Conservation (phyloP, 1,140 invertebrate genomes). For the Eupeodes corollae region DNA sequence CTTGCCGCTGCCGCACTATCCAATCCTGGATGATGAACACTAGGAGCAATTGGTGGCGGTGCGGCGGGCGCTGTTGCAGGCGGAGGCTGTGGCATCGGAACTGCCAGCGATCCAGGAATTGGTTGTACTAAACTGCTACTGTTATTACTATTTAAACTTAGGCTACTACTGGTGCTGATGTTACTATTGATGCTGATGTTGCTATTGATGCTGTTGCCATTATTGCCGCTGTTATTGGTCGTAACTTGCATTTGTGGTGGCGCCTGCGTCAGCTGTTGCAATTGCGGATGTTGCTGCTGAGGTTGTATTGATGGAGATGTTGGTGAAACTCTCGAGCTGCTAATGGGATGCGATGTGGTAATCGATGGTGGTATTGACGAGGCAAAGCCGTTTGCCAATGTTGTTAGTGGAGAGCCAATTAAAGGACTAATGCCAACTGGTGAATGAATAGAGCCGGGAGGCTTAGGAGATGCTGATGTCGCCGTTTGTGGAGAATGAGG, state of each 20-base stretch:
- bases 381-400: conserved; percentile 6
- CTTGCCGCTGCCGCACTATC: conserved; percentile 22
- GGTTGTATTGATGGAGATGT: conserved; percentile 10
- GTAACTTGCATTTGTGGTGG: conserved; percentile 4
- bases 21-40: conserved; percentile 18
- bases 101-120: conserved; percentile 11
- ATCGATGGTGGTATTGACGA: conserved; percentile 6
- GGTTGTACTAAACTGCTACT: conserved; percentile 6
- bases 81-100: conserved; percentile 11
- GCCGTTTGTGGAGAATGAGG: conserved; percentile 17
- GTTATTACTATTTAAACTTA: not conserved
- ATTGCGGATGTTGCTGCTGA: conserved; percentile 12
- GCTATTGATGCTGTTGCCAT: not conserved
- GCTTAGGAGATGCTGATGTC: conserved; percentile 12
- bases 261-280: conserved; percentile 6
- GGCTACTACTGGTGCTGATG: conserved; percentile 9
- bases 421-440: not conserved
- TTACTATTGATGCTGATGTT: conserved; percentile 1
- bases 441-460: conserved; percentile 2
- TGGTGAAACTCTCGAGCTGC: not conserved
- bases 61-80: conserved; percentile 10
- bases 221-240: conserved; percentile 4
- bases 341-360: not conserved
- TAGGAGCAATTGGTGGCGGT: conserved; percentile 21
- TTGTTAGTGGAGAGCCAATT: conserved; percentile 2